These are phyloP conservation scores for Microtus ochrogaster DNA, from an alignment of 2,113 vertebrate species.

Conservation along the genomic window DNA sequence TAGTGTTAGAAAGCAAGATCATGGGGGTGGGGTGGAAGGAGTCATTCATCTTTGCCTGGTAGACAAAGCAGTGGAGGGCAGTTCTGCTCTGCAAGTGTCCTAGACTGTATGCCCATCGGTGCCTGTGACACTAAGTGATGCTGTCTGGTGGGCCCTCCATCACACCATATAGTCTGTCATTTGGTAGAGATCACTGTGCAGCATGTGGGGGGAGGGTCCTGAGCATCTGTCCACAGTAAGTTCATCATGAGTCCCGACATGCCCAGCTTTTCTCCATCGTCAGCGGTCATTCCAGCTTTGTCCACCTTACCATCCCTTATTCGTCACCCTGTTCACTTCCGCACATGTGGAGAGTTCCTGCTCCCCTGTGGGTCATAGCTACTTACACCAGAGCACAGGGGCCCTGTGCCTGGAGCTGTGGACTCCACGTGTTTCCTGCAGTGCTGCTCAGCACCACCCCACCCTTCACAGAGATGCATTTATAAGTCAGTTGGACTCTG, in stretches of 20 bases:
- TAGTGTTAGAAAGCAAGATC: not conserved
- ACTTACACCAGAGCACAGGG: not conserved
- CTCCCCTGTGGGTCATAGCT: not conserved
- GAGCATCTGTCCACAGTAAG: not conserved
- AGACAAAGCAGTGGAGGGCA: not conserved
- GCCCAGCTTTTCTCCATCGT: not conserved
- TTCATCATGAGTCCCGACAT: not conserved
- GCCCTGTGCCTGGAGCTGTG: not conserved
- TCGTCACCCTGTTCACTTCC: not conserved
- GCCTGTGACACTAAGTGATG: not conserved
- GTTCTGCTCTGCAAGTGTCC: not conserved
- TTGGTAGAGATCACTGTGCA: not conserved
- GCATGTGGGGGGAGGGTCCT: not conserved
- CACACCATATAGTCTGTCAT: too few species aligned
- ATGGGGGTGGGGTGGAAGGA: not conserved
- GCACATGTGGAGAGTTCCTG: too few species aligned
- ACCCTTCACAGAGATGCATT: not conserved
- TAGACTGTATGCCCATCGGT: not conserved
- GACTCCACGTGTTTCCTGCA: not conserved
- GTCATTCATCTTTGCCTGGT: not conserved
- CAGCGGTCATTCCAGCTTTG: not conserved
- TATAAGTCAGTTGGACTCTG: not conserved
- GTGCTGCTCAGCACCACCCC: not conserved
- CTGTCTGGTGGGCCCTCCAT: not conserved
- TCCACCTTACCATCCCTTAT: rapidly evolving